phyloP scores from a whole-genome alignment of 2,113 vertebrate species.

The Pseudolaguvia tuberculata region DNA sequence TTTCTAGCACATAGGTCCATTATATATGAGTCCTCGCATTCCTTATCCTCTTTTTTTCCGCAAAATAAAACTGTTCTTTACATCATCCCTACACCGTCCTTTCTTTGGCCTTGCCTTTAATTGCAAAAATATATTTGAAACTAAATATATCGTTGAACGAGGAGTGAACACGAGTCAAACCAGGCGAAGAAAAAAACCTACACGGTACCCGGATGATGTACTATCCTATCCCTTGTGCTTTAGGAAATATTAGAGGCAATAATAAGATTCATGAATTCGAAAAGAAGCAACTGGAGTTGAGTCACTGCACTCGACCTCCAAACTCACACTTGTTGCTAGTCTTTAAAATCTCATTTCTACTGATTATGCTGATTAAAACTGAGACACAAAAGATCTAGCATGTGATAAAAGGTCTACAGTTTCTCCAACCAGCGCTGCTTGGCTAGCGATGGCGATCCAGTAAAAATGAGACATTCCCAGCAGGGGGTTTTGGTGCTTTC shows the following conservation, averaged over 20 bases:
- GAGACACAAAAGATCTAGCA: constrained; percentile 1
- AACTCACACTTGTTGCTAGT: neutral
- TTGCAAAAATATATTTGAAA: too few species aligned
- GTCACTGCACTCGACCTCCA: constrained; percentile 17
- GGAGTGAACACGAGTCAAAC: too few species aligned
- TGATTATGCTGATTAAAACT: constrained; percentile 47
- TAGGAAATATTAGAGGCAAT: constrained; percentile 6
- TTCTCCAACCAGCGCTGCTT: constrained; percentile 12
- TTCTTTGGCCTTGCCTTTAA: too few species aligned
- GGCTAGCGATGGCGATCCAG: neutral
- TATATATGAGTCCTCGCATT: too few species aligned
- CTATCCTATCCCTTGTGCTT: neutral
- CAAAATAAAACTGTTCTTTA: too few species aligned
- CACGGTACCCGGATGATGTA: too few species aligned
- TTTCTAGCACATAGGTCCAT: too few species aligned
- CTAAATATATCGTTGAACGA: too few species aligned
- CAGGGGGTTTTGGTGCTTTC: constrained; percentile 1
- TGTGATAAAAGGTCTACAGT: constrained; percentile 18
- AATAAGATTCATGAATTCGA: constrained; percentile 20
- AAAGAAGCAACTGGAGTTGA: constrained; percentile 11
- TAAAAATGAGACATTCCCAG: constrained; percentile 36
- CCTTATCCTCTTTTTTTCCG: too few species aligned
- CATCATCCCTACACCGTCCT: too few species aligned
- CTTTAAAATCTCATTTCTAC: constrained; percentile 39
- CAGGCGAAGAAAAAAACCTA: neutral